Evolutionary conservation across 2,888 invertebrate species (phyloP).

Genomic region (Acanthosepion pharaonis): DNA sequence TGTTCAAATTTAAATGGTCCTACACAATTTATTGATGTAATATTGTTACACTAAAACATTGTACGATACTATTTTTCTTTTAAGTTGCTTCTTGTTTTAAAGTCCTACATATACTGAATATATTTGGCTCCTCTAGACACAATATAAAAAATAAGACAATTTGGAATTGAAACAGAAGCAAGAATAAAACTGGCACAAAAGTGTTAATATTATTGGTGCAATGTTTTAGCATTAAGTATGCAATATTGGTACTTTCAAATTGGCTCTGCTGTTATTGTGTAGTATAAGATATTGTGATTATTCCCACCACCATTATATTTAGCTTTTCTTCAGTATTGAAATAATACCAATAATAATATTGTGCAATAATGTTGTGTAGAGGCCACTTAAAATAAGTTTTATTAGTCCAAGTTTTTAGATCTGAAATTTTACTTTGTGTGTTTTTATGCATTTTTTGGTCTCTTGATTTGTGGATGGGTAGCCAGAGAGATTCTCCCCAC

Average conservation of each 20-base stretch:
- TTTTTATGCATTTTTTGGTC: background rate
- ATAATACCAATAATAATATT: background rate
- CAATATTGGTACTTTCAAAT: too few species aligned
- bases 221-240: too few species aligned
- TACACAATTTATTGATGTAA: conserved; percentile 4
- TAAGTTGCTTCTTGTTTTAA: too few species aligned
- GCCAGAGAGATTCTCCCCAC: background rate
- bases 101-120: too few species aligned
- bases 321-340: background rate
- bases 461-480: background rate
- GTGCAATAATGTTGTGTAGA: background rate
- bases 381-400: background rate
- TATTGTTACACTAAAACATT: background rate
- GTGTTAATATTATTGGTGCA: too few species aligned
- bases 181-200: too few species aligned
- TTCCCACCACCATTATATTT: background rate
- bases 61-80: too few species aligned
- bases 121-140: too few species aligned
- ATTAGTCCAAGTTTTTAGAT: conserved; percentile 3
- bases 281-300: too few species aligned
- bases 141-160: too few species aligned
- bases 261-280: too few species aligned
- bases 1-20: background rate
- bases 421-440: conserved; percentile 2
- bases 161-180: too few species aligned